Base-by-base conservation (phyloP, 2,888 invertebrate species). In the Campoletis raptor region DNA sequence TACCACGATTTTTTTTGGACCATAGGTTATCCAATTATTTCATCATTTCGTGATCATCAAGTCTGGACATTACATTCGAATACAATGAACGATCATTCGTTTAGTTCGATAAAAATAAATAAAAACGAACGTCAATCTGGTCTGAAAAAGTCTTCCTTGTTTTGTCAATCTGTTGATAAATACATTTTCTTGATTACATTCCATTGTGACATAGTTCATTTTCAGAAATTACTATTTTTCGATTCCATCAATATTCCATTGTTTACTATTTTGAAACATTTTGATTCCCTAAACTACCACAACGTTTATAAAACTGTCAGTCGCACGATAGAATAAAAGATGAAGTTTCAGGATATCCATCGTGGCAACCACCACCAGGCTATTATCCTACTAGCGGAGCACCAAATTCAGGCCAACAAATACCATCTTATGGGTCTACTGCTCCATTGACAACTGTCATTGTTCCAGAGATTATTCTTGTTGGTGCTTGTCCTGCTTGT, bases 401-500 rank as follows among this genome's bases (percentile, higher is more conserved):
- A 37, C 81, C 88, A 0, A 73, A 87, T 67, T 89, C 89, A 76
- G 88, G 85, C 24, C 89, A 83, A 40, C 89, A 91, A 70, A 91
- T 95, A 30, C 96, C 96, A 0, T 95, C 95, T 48, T 96, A 96
- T 89, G 96, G 96, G 24, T 95, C 97, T 2, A 94, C 95, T 8
- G 90, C 92, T 52, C 90, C 93, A 0, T 96, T 95, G 6, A 93
- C 95, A 73, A 95, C 97, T 37, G 95, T 96, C 83, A 96, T 97
- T 87, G 96, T 96, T 74, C 96, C 97, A 5, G 97, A 97, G 87
- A 97, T 98, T 54, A 97, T 98, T 87, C 95, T 98, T 0, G 97
- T 98, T 0, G 98, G 98, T 0, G 98, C 97, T 3, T 98, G 98
- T 94, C 98, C 98, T 1, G 97, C 97, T 1, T 98, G 98, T 92